phyloP scores from a whole-genome alignment of 2,113 vertebrate genomes.

The Brienomyrus longianalis region DNA sequence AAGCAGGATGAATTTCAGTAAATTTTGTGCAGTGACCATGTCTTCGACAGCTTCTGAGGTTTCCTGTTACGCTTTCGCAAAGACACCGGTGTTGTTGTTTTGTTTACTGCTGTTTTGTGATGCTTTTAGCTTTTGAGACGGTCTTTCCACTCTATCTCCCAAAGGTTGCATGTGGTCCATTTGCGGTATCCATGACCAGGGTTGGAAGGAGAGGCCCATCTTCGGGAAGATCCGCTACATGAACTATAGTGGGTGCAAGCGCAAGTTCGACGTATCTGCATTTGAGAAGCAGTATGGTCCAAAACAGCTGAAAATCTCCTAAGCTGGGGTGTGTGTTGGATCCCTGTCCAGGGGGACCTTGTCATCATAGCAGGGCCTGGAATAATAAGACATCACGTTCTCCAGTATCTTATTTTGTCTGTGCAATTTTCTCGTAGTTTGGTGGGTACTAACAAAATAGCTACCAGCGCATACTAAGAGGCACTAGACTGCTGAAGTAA shows the following conservation, averaged over 20 bases:
- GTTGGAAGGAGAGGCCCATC: constrained; percentile 70
- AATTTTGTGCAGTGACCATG: background rate
- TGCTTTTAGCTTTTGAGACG: background rate
- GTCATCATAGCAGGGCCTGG: background rate
- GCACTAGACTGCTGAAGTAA: background rate
- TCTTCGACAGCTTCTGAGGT: background rate
- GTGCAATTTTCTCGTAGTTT: background rate
- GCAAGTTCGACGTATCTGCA: constrained; percentile 72
- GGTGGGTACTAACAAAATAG: background rate
- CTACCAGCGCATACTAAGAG: background rate
- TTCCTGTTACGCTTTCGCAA: background rate
- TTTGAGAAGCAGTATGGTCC: constrained; percentile 68
- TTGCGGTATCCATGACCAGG: constrained; percentile 79
- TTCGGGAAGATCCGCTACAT: constrained; percentile 87
- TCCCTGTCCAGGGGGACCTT: background rate
- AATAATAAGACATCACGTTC: background rate
- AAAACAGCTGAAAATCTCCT: background rate
- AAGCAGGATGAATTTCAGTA: background rate
- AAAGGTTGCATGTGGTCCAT: constrained; percentile 86
- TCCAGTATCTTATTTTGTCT: background rate
- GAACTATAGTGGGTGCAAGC: constrained; percentile 82
- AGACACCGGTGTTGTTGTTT: background rate
- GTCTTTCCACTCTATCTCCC: background rate
- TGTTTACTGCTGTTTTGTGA: background rate
- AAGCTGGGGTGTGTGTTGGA: background rate